These are phyloP conservation scores for Corythoichthys haematopterus DNA, from an alignment of 2,113 vertebrate species.

Conservation along the genomic window DNA sequence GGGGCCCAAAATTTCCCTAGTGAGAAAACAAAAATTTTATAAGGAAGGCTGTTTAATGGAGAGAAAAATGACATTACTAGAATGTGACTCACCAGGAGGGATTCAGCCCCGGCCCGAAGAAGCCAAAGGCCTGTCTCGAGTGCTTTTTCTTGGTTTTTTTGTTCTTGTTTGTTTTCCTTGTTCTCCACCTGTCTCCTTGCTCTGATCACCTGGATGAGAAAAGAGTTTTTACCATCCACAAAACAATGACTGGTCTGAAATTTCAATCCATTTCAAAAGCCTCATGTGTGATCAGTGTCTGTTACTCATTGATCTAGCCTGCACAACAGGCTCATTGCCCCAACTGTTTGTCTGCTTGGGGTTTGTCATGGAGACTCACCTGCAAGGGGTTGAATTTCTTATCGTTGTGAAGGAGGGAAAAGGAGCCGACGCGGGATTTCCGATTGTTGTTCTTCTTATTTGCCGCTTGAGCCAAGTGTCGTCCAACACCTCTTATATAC, in stretches of 20 bases:
- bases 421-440: conserved; percentile 58
- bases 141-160: conserved; percentile 2
- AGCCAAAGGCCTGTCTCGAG: neutral
- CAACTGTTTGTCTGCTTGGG: conserved; percentile 35
- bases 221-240: neutral
- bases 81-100: conserved; percentile 44
- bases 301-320: conserved; percentile 15
- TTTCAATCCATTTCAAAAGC: neutral
- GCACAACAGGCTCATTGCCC: conserved; percentile 16
- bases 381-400: conserved; percentile 47
- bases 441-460: conserved; percentile 59
- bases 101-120: conserved; percentile 47
- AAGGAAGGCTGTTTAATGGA: neutral
- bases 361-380: conserved; percentile 64
- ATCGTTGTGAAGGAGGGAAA: conserved; percentile 60
- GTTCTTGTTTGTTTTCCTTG: neutral
- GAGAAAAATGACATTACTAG: neutral
- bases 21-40: conserved; percentile 9
- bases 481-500: neutral
- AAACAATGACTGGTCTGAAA: neutral
- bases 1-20: conserved; percentile 46
- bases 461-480: conserved; percentile 47
- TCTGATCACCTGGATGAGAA: conserved; percentile 51
- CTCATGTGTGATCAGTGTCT: neutral
- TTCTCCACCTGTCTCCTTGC: conserved; percentile 56